Base-by-base conservation (phyloP, 2,797 vertebrate genomes). In the Setipinna tenuifilis region DNA sequence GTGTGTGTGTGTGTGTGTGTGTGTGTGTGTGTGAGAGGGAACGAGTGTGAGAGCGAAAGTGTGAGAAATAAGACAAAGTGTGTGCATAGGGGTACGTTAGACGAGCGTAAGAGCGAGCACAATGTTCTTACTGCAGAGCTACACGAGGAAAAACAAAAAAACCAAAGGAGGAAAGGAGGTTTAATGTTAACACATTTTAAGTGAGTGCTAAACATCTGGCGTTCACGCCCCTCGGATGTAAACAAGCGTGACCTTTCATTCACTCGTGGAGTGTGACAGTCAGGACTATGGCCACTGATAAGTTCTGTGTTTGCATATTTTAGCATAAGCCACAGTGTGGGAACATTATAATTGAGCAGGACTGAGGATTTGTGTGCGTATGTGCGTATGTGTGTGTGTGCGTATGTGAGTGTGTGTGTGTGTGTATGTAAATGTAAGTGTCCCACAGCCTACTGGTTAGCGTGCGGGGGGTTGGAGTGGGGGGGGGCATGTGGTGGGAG, bases 51-150 rank as follows among this genome's bases (percentile, higher is more conserved):
- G 31, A 41, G 35, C 0, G 35, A 78, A 35, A 44, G 71, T 14
- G 7, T 54, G 50, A 54, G 50, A 54, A 54, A 54, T 6, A 78
- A 41, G 71, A 41, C 71, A 41, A 25, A 19, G 71, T 78, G 35
- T 44, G 65, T 17, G 28, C 28, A 17, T 71, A 17, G 16, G 12
- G 25, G 31, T 41, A 89, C 84, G 71, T 41, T 41, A 41, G 2
- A 41, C 35, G 35, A 41, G 35, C 35, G 5, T 2, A 5, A 41
- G 35, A 41, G 35, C 35, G 2, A 41, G 2, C 5, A 5, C 50
- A 54, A 7, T 54, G 9, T 3, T 93, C 92, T 94, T 91, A 91
- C 85, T 83, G 57, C 91, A 92, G 91, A 92, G 82, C 90, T 90
- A 88, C 90, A 68, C 91, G 83, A 90, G 46, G 7, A 61, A 85